A percentile compares a stretch with the other conserved stretches of the same genome.
These are phyloP conservation scores for Toxotes lorentzi DNA, from an alignment of 2,797 vertebrate species.

Conservation along the genomic window DNA sequence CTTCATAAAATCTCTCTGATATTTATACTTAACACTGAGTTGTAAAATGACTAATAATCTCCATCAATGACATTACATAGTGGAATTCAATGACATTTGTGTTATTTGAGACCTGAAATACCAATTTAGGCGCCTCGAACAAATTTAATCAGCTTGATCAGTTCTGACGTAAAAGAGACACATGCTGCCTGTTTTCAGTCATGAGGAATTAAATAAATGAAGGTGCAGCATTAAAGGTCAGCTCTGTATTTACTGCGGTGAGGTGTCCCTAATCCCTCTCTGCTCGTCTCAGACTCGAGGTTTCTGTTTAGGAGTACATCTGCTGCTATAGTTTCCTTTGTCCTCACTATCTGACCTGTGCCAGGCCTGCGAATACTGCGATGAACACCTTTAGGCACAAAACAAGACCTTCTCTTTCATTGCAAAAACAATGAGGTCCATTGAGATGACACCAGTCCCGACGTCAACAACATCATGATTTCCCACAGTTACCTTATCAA, in stretches of 20 bases:
- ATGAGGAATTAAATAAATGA: constrained; percentile 50
- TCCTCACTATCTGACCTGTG: constrained; percentile 46
- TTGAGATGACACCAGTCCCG: constrained; percentile 66
- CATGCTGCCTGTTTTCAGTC: constrained; percentile 49
- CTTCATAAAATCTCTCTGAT: not conserved
- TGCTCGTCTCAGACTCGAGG: too few species aligned
- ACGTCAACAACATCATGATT: constrained; percentile 68
- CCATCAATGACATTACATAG: not conserved
- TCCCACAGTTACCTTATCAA: constrained; percentile 74
- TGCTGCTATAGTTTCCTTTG: constrained; percentile 24
- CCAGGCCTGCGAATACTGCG: constrained; percentile 34
- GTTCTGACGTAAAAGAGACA: constrained; percentile 41
- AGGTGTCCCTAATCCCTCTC: constrained; percentile 8
- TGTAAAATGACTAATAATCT: constrained; percentile 8
- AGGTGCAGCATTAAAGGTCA: not conserved
- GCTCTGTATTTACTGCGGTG: constrained; percentile 33
- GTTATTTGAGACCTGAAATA: not conserved
- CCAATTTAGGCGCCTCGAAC: not conserved
- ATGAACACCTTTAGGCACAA: constrained; percentile 73
- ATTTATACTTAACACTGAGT: not conserved
- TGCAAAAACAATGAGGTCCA: constrained; percentile 72
- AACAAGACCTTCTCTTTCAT: constrained; percentile 73
- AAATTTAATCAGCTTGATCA: constrained; percentile 18
- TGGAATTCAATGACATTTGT: not conserved
- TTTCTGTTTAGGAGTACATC: constrained; percentile 20